Conservation (phyloP, 2,888 invertebrate species). For the Hirudinaria manillensis region DNA sequence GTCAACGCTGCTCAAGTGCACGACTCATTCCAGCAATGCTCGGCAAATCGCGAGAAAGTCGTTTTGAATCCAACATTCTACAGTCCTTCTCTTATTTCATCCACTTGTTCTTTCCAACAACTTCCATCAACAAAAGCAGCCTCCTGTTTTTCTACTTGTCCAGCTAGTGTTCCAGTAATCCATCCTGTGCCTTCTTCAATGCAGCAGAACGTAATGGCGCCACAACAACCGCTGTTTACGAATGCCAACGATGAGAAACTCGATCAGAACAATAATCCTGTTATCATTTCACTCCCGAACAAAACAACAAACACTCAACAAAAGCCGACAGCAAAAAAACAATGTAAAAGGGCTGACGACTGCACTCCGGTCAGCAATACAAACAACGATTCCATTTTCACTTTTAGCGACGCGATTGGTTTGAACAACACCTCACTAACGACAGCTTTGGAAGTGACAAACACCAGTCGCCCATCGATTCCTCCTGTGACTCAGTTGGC, state of each 20-base stretch:
- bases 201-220: neutral
- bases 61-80: neutral
- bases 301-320: no score
- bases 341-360: neutral
- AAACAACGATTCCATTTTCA: slow-evolving; percentile 6
- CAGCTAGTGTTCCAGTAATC: no score
- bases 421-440: neutral
- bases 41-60: neutral
- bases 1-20: neutral
- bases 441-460: neutral
- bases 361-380: neutral
- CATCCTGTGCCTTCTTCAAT: neutral
- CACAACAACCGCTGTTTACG: neutral
- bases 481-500: neutral
- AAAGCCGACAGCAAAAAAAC: no score
- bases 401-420: neutral
- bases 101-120: neutral
- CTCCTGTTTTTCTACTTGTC: no score
- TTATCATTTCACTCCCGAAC: neutral
- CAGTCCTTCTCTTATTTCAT: neutral
- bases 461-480: neutral
- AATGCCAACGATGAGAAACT: neutral
- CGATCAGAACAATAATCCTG: no score
- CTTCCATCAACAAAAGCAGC: neutral
- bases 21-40: neutral